Base-by-base conservation (phyloP, 1,140 invertebrate species). In the Solen grandis region DNA sequence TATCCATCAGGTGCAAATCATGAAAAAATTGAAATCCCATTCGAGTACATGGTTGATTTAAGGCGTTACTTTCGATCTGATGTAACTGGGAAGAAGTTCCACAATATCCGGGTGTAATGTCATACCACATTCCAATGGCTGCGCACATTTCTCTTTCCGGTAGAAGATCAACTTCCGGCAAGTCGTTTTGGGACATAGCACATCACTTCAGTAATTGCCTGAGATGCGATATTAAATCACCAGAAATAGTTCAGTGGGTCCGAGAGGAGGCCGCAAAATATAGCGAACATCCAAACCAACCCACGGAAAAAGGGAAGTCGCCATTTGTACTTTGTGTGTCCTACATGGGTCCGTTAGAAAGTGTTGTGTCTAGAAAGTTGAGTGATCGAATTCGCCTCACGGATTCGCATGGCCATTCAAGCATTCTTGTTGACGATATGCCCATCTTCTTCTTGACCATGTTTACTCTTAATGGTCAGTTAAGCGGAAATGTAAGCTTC, bases 401-500 rank as follows among this genome's bases (percentile, higher is more conserved):
- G 10, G 74, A 55, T 19, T 25, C 68, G 10, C 74, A 77, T 38
- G 74, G 74, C 27, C 74, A 77, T 38, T 77, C 74, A 10, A 77
- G 35, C n/a, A 65, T 77, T 16, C 50, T 77, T 4, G 27, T 77
- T 14, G 50, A 77, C 35, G 46, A 77, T 14, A 77, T 77, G 74
- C 74, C 74, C 5, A 14, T 77, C n/a, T 77, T 77, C 27, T 77
- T 36, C 29, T 14, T 77, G 0, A 66, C 62, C 27, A 57, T 33
- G 13, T 77, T 66, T 38, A 27, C 50, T 4, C 31, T 77, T 0
- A 77, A 77, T 35, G 63, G 63, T 4, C 31, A 55, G 19, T 41
- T 77, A 8, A 57, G 74, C 38, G 74, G 74, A 1, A 77, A 68
- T 52, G 46, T 65, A 54, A 77, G 74, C 68, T 77, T 36, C 55